Conservation (phyloP, 2,113 vertebrate species). For the Periophthalmodon schlosseri region DNA sequence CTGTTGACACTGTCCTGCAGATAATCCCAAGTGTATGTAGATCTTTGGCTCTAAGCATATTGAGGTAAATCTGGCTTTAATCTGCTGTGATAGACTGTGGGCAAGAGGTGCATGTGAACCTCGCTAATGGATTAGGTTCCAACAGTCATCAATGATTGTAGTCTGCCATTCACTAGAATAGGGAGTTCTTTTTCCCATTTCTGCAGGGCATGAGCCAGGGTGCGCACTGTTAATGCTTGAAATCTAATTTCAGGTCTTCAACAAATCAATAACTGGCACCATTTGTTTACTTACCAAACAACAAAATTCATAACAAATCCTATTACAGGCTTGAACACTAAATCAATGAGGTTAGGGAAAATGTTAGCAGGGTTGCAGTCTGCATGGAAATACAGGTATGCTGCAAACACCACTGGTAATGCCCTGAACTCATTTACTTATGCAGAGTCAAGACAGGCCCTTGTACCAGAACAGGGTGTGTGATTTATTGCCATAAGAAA, state of each 20-base stretch:
- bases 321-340: conserved; percentile 53
- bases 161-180: conserved; percentile 12
- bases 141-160: conserved; percentile 15
- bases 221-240: conserved; percentile 55
- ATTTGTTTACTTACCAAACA: conserved; percentile 63
- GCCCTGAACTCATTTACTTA: conserved; percentile 8
- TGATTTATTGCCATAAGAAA: conserved; percentile 2
- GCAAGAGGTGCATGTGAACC: neutral
- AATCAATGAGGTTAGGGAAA: conserved; percentile 63
- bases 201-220: conserved; percentile 17
- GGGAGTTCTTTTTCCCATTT: conserved; percentile 20
- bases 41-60: neutral
- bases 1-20: conserved; percentile 12
- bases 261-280: conserved; percentile 70
- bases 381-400: conserved; percentile 8
- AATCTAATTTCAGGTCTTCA: conserved; percentile 68
- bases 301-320: conserved; percentile 68
- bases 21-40: conserved; percentile 6
- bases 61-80: neutral
- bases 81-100: neutral
- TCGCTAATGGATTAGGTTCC: conserved; percentile 3
- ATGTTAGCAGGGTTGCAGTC: conserved; percentile 30
- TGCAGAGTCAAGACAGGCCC: neutral
- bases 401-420: conserved; percentile 6
- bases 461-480: conserved; percentile 4